phyloP scores from a whole-genome alignment of 2,797 vertebrate genomes.

The Anniella stebbinsi region DNA sequence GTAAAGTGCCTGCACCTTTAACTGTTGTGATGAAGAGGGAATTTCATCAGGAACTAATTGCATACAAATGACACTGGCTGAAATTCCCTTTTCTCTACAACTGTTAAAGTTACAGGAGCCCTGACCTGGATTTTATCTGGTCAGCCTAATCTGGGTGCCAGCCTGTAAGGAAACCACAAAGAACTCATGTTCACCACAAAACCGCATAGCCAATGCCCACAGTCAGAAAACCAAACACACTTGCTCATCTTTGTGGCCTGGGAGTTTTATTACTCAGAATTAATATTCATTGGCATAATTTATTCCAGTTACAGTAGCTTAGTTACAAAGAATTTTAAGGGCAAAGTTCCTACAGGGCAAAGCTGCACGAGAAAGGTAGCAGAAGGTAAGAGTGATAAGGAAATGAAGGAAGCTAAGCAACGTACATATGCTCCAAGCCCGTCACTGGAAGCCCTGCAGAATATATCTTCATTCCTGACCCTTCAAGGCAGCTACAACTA shows the following conservation, averaged over 20 bases:
- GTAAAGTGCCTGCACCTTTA: too few species aligned
- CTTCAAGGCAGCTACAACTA: background rate
- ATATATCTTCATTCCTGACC: background rate
- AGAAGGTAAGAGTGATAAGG: background rate
- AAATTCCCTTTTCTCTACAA: too few species aligned
- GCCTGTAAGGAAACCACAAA: background rate
- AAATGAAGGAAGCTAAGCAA: slow-evolving; percentile 1
- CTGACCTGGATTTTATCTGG: too few species aligned
- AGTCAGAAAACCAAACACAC: background rate
- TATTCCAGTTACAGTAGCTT: background rate
- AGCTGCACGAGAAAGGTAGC: background rate
- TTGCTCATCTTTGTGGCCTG: background rate
- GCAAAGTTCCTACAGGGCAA: background rate
- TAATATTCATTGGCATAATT: background rate
- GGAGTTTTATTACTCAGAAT: background rate
- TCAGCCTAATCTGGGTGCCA: too few species aligned
- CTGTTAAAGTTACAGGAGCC: too few species aligned
- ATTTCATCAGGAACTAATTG: too few species aligned
- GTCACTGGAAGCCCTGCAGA: background rate
- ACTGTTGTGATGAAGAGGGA: too few species aligned
- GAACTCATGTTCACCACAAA: background rate
- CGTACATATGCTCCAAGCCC: background rate
- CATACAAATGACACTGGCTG: too few species aligned
- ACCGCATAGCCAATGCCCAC: background rate
- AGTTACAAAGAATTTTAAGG: background rate